Evolutionary conservation across 1,140 invertebrate species (phyloP).

Genomic region (Yoshiicerus persimilis): DNA sequence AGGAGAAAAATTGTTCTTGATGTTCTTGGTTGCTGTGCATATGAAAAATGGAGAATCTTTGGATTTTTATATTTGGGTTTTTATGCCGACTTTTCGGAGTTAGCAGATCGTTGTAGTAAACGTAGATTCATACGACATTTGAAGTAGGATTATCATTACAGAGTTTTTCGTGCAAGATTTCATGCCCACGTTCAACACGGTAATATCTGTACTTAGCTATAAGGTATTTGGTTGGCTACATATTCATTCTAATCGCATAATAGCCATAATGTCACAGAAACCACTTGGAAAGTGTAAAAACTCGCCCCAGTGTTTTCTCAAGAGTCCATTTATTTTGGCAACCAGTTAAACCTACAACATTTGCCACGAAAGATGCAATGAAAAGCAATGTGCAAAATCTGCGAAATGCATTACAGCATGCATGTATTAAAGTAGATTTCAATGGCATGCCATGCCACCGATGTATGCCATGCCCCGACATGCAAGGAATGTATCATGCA

Average conservation of each 20-base stretch:
- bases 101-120: not conserved
- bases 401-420: not conserved
- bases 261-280: not conserved
- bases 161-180: not conserved
- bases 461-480: not conserved
- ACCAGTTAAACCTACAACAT: not conserved
- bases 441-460: not conserved
- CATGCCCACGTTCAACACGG: not conserved
- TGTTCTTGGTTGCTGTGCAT: not conserved
- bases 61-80: not conserved
- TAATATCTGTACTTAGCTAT: not conserved
- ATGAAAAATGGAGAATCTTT: not conserved
- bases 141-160: not conserved
- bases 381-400: slow-evolving; percentile 1
- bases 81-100: not conserved
- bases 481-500: not conserved
- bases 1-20: not conserved
- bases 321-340: not conserved
- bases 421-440: not conserved
- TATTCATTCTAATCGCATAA: not conserved
- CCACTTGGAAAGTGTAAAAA: not conserved
- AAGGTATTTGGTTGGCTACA: not conserved
- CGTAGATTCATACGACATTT: not conserved
- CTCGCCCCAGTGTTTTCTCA: not conserved
- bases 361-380: not conserved